Conservation (phyloP, 2,113 vertebrate species). For the Etheostoma cragini region DNA sequence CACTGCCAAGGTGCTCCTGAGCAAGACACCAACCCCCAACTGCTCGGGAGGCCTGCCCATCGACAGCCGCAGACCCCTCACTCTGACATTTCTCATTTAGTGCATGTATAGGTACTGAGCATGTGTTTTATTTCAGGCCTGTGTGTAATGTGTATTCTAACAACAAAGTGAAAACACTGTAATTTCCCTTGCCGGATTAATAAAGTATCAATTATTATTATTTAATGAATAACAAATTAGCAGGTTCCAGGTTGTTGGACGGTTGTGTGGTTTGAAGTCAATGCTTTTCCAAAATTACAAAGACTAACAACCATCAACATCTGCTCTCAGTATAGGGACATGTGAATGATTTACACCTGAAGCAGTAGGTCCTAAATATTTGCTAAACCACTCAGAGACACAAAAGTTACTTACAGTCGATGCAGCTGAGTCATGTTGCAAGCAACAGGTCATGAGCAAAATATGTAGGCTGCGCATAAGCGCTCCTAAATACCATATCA, state of each 20-base stretch:
- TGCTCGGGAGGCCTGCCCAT: too few species aligned
- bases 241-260: conserved; percentile 1
- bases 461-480: background rate
- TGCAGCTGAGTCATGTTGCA: background rate
- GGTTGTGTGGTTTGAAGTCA: conserved; percentile 11
- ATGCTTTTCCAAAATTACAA: background rate
- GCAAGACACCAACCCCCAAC: too few species aligned
- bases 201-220: too few species aligned
- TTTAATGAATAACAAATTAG: background rate
- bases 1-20: too few species aligned
- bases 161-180: too few species aligned
- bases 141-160: too few species aligned
- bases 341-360: background rate
- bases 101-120: too few species aligned
- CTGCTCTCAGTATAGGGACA: background rate
- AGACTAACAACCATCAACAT: conserved; percentile 9
- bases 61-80: too few species aligned
- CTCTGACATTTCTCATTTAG: too few species aligned
- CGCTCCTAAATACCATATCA: background rate
- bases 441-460: background rate
- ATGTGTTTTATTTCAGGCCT: too few species aligned
- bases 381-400: background rate
- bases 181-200: too few species aligned
- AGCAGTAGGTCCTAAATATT: background rate
- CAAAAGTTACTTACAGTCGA: background rate